phyloP scores from a whole-genome alignment of 2,888 invertebrate species.

The Caenorhabditis becei region DNA sequence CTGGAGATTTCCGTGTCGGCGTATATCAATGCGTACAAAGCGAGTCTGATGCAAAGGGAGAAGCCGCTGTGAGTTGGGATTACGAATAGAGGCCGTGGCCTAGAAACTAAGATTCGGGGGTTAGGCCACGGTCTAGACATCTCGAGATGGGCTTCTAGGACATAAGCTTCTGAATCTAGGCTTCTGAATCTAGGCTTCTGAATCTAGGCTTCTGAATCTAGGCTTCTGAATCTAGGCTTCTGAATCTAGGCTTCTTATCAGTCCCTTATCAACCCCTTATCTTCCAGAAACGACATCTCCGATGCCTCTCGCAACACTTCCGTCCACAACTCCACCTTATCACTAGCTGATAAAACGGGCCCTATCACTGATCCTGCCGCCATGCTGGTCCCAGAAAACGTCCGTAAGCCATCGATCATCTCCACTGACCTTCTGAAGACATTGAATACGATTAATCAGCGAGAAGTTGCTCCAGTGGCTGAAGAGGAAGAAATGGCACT shows the following conservation, averaged over 20 bases:
- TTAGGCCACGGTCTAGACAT: no score
- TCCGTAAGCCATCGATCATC: conserved; percentile 56
- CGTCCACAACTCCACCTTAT: conserved; percentile 22
- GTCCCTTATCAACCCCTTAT: background rate
- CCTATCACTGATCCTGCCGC: conserved; percentile 68
- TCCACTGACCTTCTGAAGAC: conserved; percentile 24
- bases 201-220: no score
- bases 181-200: no score
- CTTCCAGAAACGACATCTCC: conserved; percentile 56
- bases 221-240: background rate
- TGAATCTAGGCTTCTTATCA: background rate
- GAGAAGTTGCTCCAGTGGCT: conserved; percentile 47
- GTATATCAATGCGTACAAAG: conserved; percentile 74
- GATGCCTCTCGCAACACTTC: conserved; percentile 44
- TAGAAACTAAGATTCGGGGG: no score
- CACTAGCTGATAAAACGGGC: conserved; percentile 32
- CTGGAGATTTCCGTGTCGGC: conserved; percentile 71
- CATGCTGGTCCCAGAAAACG: conserved; percentile 61
- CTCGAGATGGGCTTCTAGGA: no score
- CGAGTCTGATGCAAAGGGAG: conserved; percentile 73
- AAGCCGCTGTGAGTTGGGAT: conserved; percentile 50
- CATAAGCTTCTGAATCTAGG: no score
- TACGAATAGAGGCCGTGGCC: no score
- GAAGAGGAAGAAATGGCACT: conserved; percentile 58
- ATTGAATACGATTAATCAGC: conserved; percentile 19